Conservation (phyloP, 2,888 invertebrate species). For the Chymomyza fuscimana region DNA sequence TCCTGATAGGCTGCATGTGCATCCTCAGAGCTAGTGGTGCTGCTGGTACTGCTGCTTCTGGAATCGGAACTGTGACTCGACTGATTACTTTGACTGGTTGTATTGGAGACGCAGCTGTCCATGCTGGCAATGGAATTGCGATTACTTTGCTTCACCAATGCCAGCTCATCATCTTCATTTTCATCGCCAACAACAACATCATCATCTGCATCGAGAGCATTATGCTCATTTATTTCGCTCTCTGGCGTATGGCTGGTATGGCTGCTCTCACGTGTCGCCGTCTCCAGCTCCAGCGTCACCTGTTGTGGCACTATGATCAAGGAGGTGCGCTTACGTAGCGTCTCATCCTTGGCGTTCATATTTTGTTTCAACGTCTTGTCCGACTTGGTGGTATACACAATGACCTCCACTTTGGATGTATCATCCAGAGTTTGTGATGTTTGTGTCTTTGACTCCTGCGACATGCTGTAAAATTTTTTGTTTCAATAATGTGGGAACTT, state of each 20-base stretch:
- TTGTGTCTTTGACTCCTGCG: slow-evolving; percentile 42
- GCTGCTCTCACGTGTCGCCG: not conserved
- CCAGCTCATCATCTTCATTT: slow-evolving; percentile 38
- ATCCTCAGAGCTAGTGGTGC: slow-evolving; percentile 55
- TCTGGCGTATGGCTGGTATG: not conserved
- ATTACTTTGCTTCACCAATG: slow-evolving; percentile 52
- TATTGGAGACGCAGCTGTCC: slow-evolving; percentile 76
- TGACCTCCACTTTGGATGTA: slow-evolving; percentile 75
- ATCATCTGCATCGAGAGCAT: slow-evolving; percentile 38
- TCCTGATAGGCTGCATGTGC: slow-evolving; percentile 76
- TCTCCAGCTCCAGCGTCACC: slow-evolving; percentile 22
- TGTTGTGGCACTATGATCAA: slow-evolving; percentile 78
- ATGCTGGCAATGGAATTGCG: slow-evolving; percentile 78
- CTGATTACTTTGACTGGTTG: slow-evolving; percentile 68
- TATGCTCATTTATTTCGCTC: slow-evolving; percentile 33
- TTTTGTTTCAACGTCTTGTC: slow-evolving; percentile 79
- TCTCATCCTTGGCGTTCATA: slow-evolving; percentile 79
- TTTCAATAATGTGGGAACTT: not conserved
- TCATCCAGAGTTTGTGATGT: slow-evolving; percentile 45
- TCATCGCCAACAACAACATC: slow-evolving; percentile 30
- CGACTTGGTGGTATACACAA: slow-evolving; percentile 76
- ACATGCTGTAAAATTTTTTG: slow-evolving; percentile 49
- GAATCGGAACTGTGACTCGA: slow-evolving; percentile 38
- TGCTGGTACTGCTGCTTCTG: slow-evolving; percentile 21
- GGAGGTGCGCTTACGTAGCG: slow-evolving; percentile 78